phyloP scores from a whole-genome alignment of 2,797 vertebrate species.

The Podarcis lilfordi region DNA sequence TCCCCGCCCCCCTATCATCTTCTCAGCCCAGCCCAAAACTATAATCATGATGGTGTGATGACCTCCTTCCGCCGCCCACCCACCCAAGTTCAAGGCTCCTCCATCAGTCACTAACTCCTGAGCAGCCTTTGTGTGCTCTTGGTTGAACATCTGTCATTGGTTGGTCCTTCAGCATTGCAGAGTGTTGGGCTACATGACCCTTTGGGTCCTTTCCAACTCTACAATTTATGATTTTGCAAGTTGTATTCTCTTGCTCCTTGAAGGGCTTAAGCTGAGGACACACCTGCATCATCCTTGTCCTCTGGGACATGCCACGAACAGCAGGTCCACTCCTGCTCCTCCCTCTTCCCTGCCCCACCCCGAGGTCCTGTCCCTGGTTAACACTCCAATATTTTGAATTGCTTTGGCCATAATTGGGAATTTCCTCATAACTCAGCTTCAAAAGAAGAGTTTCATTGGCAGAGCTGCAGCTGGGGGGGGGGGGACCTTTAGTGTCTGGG shows the following conservation, averaged over 20 bases:
- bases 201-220: no score
- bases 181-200: no score
- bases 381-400: no score
- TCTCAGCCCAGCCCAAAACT: background rate
- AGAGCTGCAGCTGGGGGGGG: background rate
- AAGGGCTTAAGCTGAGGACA: constrained; percentile 9
- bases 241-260: background rate
- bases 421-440: no score
- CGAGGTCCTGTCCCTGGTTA: background rate
- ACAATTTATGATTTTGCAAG: background rate
- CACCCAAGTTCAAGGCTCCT: no score
- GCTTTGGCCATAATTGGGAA: background rate
- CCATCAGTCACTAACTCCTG: background rate
- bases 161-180: rapidly evolving
- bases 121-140: background rate
- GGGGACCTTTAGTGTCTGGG: no score
- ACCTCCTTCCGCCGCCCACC: background rate
- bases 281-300: background rate
- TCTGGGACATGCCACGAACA: background rate
- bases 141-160: background rate
- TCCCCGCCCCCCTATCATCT: background rate
- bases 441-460: no score
- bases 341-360: background rate
- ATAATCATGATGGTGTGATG: background rate
- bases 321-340: background rate